Conservation (phyloP, 2,888 invertebrate genomes). For the Hedya salicella region DNA sequence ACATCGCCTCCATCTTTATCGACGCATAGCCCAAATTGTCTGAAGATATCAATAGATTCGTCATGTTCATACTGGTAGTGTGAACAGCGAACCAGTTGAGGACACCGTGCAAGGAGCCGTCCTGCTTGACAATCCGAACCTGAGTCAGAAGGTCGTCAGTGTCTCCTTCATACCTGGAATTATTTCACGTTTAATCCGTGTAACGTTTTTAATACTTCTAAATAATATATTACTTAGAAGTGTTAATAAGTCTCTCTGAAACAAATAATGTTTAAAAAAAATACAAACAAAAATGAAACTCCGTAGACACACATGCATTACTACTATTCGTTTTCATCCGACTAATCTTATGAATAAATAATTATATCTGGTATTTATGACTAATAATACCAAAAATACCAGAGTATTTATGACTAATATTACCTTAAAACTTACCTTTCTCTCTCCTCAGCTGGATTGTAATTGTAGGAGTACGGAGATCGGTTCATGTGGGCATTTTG, state of each 20-base stretch:
- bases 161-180: slow-evolving; percentile 86
- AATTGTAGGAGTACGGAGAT: slow-evolving; percentile 90
- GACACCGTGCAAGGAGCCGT: slow-evolving; percentile 87
- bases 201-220: no score
- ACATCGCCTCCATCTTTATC: slow-evolving; percentile 87
- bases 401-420: no score
- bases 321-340: no score
- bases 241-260: no score
- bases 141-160: slow-evolving; percentile 90
- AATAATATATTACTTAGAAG: no score
- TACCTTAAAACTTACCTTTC: slow-evolving; percentile 77
- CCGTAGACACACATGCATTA: no score
- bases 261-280: no score
- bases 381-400: no score
- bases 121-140: slow-evolving; percentile 86
- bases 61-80: slow-evolving; percentile 94
- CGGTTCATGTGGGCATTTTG: slow-evolving; percentile 90
- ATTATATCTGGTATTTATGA: no score
- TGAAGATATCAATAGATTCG: slow-evolving; percentile 90
- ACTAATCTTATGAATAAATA: no score
- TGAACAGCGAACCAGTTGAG: slow-evolving; percentile 95
- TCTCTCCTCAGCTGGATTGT: slow-evolving; percentile 90
- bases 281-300: no score
- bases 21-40: slow-evolving; percentile 95
- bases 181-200: no score